Percentiles rank a stretch among this genome's conserved stretches.
These are phyloP conservation scores for Coremacera marginata DNA, from an alignment of 2,888 invertebrate genomes.

Conservation along the genomic window DNA sequence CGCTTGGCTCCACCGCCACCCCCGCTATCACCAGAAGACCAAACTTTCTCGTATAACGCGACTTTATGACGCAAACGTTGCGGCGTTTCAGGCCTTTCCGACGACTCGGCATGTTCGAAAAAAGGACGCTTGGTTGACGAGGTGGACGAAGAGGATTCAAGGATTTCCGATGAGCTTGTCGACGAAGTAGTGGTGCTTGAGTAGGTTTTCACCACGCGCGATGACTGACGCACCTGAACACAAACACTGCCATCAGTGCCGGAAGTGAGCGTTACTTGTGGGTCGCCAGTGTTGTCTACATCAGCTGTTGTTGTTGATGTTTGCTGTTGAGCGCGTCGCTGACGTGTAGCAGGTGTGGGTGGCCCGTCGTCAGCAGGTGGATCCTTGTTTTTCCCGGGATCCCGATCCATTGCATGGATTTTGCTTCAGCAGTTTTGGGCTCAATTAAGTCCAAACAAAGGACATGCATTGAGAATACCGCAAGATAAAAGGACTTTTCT, in stretches of 20 bases:
- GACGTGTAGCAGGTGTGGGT: constrained; percentile 61
- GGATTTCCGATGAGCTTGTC: constrained; percentile 51
- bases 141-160: constrained; percentile 38
- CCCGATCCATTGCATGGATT: constrained; percentile 63
- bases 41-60: constrained; percentile 84
- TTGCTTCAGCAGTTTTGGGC: not conserved
- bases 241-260: constrained; percentile 13
- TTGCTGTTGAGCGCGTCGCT: constrained; percentile 48
- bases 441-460: constrained; percentile 4
- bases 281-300: not conserved
- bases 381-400: constrained; percentile 61
- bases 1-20: constrained; percentile 52
- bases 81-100: constrained; percentile 52
- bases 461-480: constrained; percentile 24
- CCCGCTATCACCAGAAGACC: constrained; percentile 71
- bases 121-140: constrained; percentile 38
- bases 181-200: constrained; percentile 53
- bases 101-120: constrained; percentile 42
- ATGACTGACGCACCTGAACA: constrained; percentile 27
- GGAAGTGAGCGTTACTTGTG: constrained; percentile 3
- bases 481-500: too few species aligned
- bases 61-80: constrained; percentile 79
- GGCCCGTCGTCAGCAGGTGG: constrained; percentile 51
- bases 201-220: constrained; percentile 36
- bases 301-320: not conserved